A percentile compares a stretch with the other conserved stretches of the same genome.
These are phyloP conservation scores for Coregonus sp. DNA, from an alignment of 2,797 vertebrate genomes.

Conservation along the genomic window DNA sequence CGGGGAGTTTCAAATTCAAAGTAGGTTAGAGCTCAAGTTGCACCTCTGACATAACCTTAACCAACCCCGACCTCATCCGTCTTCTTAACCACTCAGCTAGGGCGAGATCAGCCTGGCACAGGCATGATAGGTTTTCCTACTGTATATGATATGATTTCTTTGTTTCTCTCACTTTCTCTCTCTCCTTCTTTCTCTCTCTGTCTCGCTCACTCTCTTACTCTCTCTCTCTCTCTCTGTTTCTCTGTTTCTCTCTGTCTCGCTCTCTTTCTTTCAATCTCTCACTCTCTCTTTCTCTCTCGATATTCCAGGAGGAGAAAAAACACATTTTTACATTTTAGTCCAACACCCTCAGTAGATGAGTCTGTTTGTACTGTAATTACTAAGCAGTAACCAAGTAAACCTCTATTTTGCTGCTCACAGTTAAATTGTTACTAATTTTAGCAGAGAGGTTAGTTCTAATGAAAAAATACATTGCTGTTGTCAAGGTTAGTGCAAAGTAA, in stretches of 20 bases:
- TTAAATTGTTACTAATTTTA: constrained; percentile 9
- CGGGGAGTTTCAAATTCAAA: constrained; percentile 39
- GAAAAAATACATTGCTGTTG: background rate
- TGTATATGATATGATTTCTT: background rate
- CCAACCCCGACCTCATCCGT: background rate
- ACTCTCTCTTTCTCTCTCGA: background rate
- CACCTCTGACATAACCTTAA: constrained; percentile 55
- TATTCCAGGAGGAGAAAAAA: background rate
- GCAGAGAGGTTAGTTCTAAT: constrained; percentile 11
- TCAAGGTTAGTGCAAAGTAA: constrained; percentile 17
- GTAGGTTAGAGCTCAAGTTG: constrained; percentile 45
- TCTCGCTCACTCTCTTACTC: background rate
- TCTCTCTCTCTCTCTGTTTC: background rate
- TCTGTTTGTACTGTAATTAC: background rate
- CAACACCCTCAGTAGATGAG: background rate
- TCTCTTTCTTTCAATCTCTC: background rate
- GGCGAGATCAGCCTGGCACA: background rate
- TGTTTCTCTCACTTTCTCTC: background rate
- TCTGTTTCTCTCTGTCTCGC: background rate
- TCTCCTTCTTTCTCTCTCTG: background rate
- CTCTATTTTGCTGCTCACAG: background rate
- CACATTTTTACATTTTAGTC: background rate
- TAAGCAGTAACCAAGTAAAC: background rate
- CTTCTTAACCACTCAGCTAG: no score
- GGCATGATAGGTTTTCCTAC: background rate